Conservation (phyloP, 2,888 invertebrate genomes). For the Camponotus fellah region DNA sequence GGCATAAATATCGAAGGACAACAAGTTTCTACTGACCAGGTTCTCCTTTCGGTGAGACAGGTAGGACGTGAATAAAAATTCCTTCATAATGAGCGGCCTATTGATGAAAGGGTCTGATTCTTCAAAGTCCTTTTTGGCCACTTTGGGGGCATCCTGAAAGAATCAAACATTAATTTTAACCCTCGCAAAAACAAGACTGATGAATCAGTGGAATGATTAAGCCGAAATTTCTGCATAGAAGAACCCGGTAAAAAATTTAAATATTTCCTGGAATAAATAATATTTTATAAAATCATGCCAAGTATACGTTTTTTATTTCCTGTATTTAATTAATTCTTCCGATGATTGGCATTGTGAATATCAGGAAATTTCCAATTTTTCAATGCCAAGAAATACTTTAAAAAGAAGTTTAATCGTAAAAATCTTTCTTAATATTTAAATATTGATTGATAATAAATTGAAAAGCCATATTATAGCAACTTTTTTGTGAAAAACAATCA, state of each 20-base stretch:
- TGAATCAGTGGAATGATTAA: not conserved
- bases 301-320: not conserved
- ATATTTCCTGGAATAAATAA: not conserved
- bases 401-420: not conserved
- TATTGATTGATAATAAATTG: not conserved
- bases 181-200: not conserved
- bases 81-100: not conserved
- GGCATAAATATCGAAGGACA: slow-evolving; percentile 13
- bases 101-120: not conserved
- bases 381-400: too few relatives aligned
- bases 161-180: not conserved
- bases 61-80: not conserved
- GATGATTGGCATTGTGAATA: not conserved
- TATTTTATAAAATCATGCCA: not conserved
- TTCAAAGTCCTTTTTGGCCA: not conserved
- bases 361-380: not conserved
- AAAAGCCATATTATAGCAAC: not conserved
- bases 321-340: not conserved
- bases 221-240: not conserved
- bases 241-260: not conserved
- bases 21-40: not conserved
- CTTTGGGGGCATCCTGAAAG: not conserved
- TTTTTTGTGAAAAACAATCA: not conserved
- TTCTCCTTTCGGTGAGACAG: not conserved
- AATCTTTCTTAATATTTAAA: not conserved